Base-by-base conservation (phyloP, 2,797 vertebrate species). In the Sebastolobus alascanus region DNA sequence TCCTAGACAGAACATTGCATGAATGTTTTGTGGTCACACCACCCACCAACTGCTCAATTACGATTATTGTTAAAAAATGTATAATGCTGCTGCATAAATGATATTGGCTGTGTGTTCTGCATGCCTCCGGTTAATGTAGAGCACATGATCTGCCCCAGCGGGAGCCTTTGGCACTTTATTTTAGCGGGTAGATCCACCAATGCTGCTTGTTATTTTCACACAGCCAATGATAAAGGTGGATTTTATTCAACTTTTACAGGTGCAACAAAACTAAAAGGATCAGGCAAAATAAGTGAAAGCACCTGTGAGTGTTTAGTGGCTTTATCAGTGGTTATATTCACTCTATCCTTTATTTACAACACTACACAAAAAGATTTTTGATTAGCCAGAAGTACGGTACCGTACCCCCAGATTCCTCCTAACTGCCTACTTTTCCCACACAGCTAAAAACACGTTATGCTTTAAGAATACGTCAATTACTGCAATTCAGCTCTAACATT, bases 401-500 rank as follows among this genome's bases (percentile, higher is more conserved):
- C 12, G 6, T 13, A 33, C 20, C 25, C 61, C n/a, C 50, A 66
- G 22, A 58, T 25, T 3, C 4, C 22, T 65, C 2, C 29, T 14
- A n/a, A 25, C 40, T 25, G 22, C 35, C 9, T 35, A 25, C 38
- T 59, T 43, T 38, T 33, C 25, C 35, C 20, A 43, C 5, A 14
- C 14, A 38, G 14, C 5, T n/a, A 60, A 25, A 20, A 3, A 52
- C 2, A 10, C 33, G 14, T 6, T 31, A 12, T 31, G 33, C 13
- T 40, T 6, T 12, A 0, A 63, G 35, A 50, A 64, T 11, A 61
- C 1, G 9, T 1, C n/a, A 40, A 25, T 60, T 38, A 37, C 10
- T 83, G 14, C 9, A 68, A 20, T 52, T 65, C 29, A 79, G 16
- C n/a, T 70, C 16, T 10, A 3, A 82, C 63, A 87, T 58, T 81